phyloP scores from a whole-genome alignment of 2,888 invertebrate species.

The Chydorus sphaericus region DNA sequence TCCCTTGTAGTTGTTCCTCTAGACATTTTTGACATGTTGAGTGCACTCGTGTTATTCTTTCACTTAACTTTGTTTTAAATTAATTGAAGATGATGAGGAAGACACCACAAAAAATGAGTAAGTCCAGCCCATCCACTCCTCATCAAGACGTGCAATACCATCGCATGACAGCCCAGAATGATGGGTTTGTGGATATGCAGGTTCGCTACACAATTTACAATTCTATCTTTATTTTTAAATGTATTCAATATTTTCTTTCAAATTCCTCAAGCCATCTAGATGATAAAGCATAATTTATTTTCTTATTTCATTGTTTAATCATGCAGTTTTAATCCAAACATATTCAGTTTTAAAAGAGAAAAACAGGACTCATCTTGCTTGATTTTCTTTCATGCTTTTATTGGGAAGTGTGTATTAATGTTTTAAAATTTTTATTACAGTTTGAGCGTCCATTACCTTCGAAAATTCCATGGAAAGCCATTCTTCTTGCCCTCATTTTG shows the following conservation, averaged over 20 bases:
- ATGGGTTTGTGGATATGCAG: constrained; percentile 52
- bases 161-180: constrained; percentile 39
- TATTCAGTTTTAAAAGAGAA: no score
- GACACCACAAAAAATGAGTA: neutral
- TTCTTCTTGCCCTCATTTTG: constrained; percentile 55
- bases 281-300: no score
- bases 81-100: neutral
- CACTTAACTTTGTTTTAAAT: neutral
- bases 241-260: neutral
- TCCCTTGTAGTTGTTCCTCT: no score
- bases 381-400: neutral
- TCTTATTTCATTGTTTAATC: no score
- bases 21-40: no score
- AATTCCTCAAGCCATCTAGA: no score
- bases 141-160: constrained; percentile 45
- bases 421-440: constrained; percentile 22
- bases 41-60: no score
- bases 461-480: constrained; percentile 72
- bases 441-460: constrained; percentile 35
- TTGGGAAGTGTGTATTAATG: neutral
- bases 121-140: neutral
- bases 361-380: no score
- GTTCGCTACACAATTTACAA: no score
- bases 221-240: no score
- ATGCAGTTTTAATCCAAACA: no score